Conservation (phyloP, 2,888 invertebrate genomes). For the Tachina lurida region DNA sequence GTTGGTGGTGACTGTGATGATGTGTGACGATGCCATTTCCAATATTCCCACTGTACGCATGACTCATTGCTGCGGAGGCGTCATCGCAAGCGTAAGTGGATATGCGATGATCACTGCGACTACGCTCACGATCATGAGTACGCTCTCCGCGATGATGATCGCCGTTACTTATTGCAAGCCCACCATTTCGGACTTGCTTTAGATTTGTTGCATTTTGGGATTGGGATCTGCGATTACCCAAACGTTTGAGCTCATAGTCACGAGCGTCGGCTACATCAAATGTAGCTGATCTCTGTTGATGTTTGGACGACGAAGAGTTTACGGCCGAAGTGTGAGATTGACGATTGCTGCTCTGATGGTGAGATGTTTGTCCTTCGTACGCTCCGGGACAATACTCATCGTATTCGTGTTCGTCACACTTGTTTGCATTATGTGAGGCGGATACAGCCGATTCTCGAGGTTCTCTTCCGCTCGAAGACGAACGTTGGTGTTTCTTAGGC, state of each 20-base stretch:
- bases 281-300: conserved; percentile 79
- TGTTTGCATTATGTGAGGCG: conserved; percentile 76
- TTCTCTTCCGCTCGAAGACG: conserved; percentile 73
- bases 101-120: conserved; percentile 80
- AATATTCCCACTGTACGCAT: conserved; percentile 56
- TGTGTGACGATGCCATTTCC: conserved; percentile 61
- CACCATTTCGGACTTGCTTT: conserved; percentile 73
- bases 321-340: conserved; percentile 58
- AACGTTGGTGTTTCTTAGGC: conserved; percentile 75
- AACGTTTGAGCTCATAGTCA: conserved; percentile 81
- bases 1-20: conserved; percentile 66
- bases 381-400: conserved; percentile 81
- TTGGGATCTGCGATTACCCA: conserved; percentile 80
- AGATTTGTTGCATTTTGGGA: conserved; percentile 80
- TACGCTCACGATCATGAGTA: conserved; percentile 77
- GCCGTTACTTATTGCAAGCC: conserved; percentile 31
- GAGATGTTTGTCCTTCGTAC: conserved; percentile 71
- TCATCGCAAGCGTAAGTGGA: conserved; percentile 79
- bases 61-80: conserved; percentile 49
- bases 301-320: conserved; percentile 64
- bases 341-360: conserved; percentile 55
- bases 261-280: conserved; percentile 81
- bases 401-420: conserved; percentile 81
- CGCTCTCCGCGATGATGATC: conserved; percentile 72
- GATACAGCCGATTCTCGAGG: conserved; percentile 61